Evolutionary conservation across 2,797 vertebrate genomes (phyloP), one percentile per base, ranked within the genome.

Genomic region (Helarctos malayanus): DNA sequence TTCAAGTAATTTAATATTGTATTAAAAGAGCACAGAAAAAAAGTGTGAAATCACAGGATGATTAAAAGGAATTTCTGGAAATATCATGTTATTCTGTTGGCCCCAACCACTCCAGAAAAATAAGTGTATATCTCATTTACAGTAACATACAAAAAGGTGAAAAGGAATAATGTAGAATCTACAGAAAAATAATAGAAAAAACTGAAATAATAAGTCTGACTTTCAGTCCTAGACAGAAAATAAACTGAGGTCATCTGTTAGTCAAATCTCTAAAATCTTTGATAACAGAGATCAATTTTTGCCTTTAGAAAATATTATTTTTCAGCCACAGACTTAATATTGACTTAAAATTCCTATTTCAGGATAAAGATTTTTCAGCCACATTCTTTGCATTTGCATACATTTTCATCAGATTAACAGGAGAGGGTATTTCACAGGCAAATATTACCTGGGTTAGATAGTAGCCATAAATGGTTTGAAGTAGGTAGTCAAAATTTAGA

Each of bases 171-270:
- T 81, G 5, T 35, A 75, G 63, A 32, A 27, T 29, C 35, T 45
- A 82, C 1, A 69, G 57, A 59, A 87, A 82, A 69, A 0, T 59
- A n/a, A 92, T 90, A 47, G 15, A 73, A 96, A 78, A 59, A 56
- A 35, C 3, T 82, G 80, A 94, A 79, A 63, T 65, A n/a, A 5
- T 21, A 76, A n/a, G 18, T 7, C 9, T 76, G 32, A 93, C 35
- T 84, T 89, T 93, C n/a, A 59, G 5, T 75, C 9, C 45, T 63
- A 93, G 56, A 91, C 3, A 63, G 8, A 83, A 91, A 95, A 85
- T 15, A 79, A 65, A 65, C 15, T 49, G 92, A 85, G 9, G 27
- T 56, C 4, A 32, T 41, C 49, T 85, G 4, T 25, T 75, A 89
- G 23, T n/a, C 13, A 65, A 63, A 89, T 95, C 25, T 85, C 15